phyloP scores from a whole-genome alignment of 2,797 vertebrate species.

The Peromyscus aztecus region DNA sequence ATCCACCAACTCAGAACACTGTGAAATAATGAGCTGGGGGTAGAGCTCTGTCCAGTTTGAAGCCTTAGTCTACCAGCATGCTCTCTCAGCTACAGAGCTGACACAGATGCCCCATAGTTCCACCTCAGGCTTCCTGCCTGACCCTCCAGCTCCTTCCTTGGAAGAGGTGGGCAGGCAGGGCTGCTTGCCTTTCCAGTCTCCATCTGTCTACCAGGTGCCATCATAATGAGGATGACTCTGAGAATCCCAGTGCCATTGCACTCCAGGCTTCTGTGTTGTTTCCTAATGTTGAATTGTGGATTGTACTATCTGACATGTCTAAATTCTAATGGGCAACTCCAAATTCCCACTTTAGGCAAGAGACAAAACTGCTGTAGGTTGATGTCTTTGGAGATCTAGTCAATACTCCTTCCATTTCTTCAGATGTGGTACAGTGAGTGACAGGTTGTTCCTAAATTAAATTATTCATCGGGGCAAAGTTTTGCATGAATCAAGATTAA shows the following conservation, averaged over 20 bases:
- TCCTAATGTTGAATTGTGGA: background rate
- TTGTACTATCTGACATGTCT: background rate
- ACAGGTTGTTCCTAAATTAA: slow-evolving; percentile 30
- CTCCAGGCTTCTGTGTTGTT: background rate
- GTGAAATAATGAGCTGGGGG: background rate
- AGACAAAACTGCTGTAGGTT: background rate
- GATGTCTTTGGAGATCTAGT: slow-evolving; percentile 18
- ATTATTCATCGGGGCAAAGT: slow-evolving; percentile 18
- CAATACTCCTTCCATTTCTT: background rate
- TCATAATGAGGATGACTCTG: background rate
- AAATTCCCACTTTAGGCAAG: background rate
- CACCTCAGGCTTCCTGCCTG: background rate
- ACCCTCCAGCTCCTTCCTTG: background rate
- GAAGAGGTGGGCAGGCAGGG: background rate
- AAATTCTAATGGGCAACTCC: background rate
- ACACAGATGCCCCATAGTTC: background rate
- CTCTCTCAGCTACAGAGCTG: background rate
- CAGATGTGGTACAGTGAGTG: background rate
- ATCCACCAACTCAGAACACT: background rate
- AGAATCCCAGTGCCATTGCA: background rate
- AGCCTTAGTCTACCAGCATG: background rate
- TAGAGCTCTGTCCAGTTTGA: background rate
- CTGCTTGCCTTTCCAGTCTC: background rate
- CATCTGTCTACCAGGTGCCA: background rate
- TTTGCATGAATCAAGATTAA: slow-evolving; percentile 38